Evolutionary conservation across 2,888 invertebrate species (phyloP), one percentile per base, ranked within the genome.

Genomic region (Mystacides longicornis): DNA sequence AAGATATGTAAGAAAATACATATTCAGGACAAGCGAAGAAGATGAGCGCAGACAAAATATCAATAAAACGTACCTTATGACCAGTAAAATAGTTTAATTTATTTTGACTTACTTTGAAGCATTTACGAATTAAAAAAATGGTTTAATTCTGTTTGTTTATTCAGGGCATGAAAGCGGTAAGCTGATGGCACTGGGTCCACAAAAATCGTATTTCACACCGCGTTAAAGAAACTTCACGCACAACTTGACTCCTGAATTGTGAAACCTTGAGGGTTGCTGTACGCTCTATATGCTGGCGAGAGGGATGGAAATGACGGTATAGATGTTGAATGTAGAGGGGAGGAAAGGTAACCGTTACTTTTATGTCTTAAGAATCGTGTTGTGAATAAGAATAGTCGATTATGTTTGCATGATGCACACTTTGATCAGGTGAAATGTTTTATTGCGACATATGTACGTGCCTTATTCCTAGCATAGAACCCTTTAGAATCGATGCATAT

Each of bases 241-340:
- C 37, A 37, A 37, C 37, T 37, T 37, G 14, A 37, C 37, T 37
- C 37, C 14, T 37, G 37, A 37, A 37, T 37, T 37, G 37, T 37
- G 37, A 7, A 37, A 37, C 37, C 37, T 14, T n/a, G 4, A 14
- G 37, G 37, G 37, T 37, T 37, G 37, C 14, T 37, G 14, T 37
- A n/a, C n/a, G n/a, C n/a, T n/a, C n/a, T n/a, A n/a, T n/a, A n/a
- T 37, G n/a, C 37, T 37, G n/a, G 16, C 37, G 7, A 37, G 4
- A 37, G 16, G 37, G 3, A 37, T 37, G 3, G 14, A n/a, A 37
- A 7, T 7, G 37, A 27, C 11, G 14, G 3, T 16, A 37, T 37
- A 37, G 4, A 14, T 37, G 16, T 27, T 37, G 16, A 37, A 16
- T 37, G 14, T 37, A 37, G 37, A 37, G 37, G 14, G 16, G 14